phyloP scores from a whole-genome alignment of 2,797 vertebrate genomes.

The Gambusia yucatana region DNA sequence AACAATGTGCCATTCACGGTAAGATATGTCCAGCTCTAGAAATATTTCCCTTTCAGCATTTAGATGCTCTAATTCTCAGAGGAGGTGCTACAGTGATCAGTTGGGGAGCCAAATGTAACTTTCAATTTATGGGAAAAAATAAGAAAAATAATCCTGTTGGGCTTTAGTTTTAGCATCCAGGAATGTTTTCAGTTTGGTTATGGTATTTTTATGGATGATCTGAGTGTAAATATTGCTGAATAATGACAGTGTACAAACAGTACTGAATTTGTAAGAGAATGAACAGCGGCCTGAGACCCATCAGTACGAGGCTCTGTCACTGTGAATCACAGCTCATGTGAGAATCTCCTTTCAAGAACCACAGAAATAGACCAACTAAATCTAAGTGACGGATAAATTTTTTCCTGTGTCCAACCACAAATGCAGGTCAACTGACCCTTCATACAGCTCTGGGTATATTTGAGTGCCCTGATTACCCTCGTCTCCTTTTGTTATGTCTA shows the following conservation, averaged over 20 bases:
- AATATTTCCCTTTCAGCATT: slow-evolving; percentile 36
- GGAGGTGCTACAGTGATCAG: not conserved
- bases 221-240: not conserved
- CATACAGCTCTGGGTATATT: slow-evolving; percentile 16
- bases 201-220: not conserved
- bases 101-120: not conserved
- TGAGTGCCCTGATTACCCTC: slow-evolving; percentile 22
- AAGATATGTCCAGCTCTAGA: slow-evolving; percentile 69
- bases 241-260: not conserved
- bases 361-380: slow-evolving; percentile 47
- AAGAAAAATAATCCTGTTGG: not conserved
- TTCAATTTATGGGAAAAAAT: not conserved
- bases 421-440: slow-evolving; percentile 34
- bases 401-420: slow-evolving; percentile 3
- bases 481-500: slow-evolving; percentile 17
- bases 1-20: slow-evolving; percentile 93
- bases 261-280: not conserved
- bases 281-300: slow-evolving; percentile 17
- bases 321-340: slow-evolving; percentile 59
- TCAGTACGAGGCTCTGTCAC: slow-evolving; percentile 48
- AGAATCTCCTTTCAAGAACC: slow-evolving; percentile 36
- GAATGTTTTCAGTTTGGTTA: not conserved
- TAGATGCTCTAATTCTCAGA: slow-evolving; percentile 14
- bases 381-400: slow-evolving; percentile 22
- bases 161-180: not conserved